Evolutionary conservation across 2,888 invertebrate genomes (phyloP), one percentile per base, ranked within the genome.

Genomic region (Euproctis similis): DNA sequence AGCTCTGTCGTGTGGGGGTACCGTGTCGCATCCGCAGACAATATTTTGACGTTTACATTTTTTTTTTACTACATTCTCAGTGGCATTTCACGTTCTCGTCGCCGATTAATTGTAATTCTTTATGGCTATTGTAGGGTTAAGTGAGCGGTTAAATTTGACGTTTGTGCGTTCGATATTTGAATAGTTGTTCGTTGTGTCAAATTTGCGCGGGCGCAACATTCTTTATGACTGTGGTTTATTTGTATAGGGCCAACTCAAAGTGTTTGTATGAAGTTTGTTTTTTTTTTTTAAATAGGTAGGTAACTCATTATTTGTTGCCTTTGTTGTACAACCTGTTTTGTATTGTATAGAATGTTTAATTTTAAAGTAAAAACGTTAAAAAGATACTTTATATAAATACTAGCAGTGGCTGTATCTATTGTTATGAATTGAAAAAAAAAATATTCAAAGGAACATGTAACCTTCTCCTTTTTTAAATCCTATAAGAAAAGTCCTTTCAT

Each of bases 91-190:
- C n/a, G n/a, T n/a, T n/a, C n/a, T 67, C 68, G 75, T 59, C 74
- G 72, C 63, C 76, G 74, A 78, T 81, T 81, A 82, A 82, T 82
- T 78, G 81, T 82, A 72, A 81, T 81, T 80, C 77, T 76, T 73
- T 75, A 77, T 72, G 74, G 76, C 69, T 62, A 75, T 80, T 75
- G 82, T 75, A 71, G 76, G 77, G 81, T 77, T 80, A 78, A 80
- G 78, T 78, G 82, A 78, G 71, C 76, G 64, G 70, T 72, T 68
- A 65, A 53, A 62, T 57, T 66, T 62, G 69, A 68, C 63, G 72
- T 62, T 62, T 61, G 69, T 64, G n/a, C n/a, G 66, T 59, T 61
- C 53, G 39, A 60, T 61, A 59, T 68, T 70, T 67, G 67, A 59
- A 63, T 68, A 59, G 59, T 41, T 52, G 51, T 43, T 46, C 51